phyloP scores from a whole-genome alignment of 2,888 invertebrate species.

The Agonopterix subpropinquella region DNA sequence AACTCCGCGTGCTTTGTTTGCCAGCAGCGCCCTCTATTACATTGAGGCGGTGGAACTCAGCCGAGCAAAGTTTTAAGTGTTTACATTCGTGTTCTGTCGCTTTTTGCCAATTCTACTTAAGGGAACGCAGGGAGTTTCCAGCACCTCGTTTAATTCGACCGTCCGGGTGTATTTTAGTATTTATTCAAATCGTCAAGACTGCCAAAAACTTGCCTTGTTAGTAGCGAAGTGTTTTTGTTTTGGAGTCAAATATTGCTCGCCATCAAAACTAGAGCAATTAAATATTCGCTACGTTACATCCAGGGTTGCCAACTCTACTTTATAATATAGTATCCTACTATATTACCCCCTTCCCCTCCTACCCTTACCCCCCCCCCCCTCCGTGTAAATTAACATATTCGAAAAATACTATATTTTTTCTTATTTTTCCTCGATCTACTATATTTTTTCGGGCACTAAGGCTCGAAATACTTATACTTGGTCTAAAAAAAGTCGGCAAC shows the following conservation, averaged over 20 bases:
- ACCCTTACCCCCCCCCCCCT: too few relatives aligned
- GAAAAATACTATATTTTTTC: too few relatives aligned
- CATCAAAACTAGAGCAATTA: too few relatives aligned
- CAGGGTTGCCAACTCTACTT: too few relatives aligned
- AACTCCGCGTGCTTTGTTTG: slow-evolving; percentile 62
- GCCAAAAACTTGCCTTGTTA: slow-evolving; percentile 17
- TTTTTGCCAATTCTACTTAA: slow-evolving; percentile 70
- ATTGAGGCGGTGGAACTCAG: slow-evolving; percentile 43
- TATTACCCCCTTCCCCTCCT: too few relatives aligned
- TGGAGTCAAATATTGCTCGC: neutral
- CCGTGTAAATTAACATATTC: too few relatives aligned
- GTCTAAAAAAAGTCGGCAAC: too few relatives aligned
- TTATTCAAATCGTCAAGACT: slow-evolving; percentile 49
- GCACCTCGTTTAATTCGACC: slow-evolving; percentile 58
- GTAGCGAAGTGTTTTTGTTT: slow-evolving; percentile 2
- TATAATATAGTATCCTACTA: too few relatives aligned
- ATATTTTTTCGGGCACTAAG: too few relatives aligned
- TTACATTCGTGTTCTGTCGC: slow-evolving; percentile 70
- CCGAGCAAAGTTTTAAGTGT: slow-evolving; percentile 70
- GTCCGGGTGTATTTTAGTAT: slow-evolving; percentile 46
- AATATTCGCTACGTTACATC: neutral
- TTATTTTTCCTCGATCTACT: too few relatives aligned
- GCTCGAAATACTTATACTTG: too few relatives aligned
- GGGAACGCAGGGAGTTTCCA: slow-evolving; percentile 54
- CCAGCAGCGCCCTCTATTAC: slow-evolving; percentile 59